These are phyloP conservation scores for Engystomops pustulosus DNA, from an alignment of 2,113 vertebrate genomes.

Conservation along the genomic window DNA sequence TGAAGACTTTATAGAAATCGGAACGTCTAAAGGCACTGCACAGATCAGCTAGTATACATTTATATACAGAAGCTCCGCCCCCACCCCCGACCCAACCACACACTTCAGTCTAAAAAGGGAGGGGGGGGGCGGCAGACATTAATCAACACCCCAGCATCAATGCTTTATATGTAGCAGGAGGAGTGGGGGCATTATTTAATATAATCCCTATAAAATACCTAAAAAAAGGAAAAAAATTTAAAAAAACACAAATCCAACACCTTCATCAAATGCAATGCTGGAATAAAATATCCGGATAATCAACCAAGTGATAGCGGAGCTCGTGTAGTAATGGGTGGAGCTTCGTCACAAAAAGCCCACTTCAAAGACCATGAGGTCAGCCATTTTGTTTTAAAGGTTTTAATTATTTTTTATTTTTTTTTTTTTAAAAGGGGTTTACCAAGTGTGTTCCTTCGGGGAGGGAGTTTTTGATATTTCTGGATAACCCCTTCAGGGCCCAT, in stretches of 20 bases:
- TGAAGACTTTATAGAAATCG: conserved; percentile 78
- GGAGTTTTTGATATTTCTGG: too few species aligned
- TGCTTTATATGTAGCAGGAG: background rate
- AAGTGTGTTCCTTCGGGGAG: too few species aligned
- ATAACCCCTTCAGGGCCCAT: too few species aligned
- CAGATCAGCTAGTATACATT: conserved; percentile 68
- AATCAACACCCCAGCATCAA: background rate
- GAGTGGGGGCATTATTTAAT: background rate
- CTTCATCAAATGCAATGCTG: background rate
- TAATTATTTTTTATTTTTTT: too few species aligned
- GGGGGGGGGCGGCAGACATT: conserved; percentile 53
- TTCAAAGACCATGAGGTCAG: too few species aligned
- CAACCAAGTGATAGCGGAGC: conserved; percentile 9
- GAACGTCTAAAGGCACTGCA: conserved; percentile 81
- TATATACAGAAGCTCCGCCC: conserved; percentile 68
- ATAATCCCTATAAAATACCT: background rate
- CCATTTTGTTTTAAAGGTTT: background rate
- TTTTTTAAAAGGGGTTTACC: too few species aligned
- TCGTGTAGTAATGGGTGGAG: background rate
- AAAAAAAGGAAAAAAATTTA: background rate
- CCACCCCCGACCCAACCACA: too few species aligned
- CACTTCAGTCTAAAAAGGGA: conserved; percentile 30
- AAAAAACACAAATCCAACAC: conserved; percentile 9
- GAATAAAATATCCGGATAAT: conserved; percentile 32
- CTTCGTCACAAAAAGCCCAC: too few species aligned